Evolutionary conservation across 1,140 invertebrate genomes (phyloP).

Genomic region (Pentalonia nigronervosa): DNA sequence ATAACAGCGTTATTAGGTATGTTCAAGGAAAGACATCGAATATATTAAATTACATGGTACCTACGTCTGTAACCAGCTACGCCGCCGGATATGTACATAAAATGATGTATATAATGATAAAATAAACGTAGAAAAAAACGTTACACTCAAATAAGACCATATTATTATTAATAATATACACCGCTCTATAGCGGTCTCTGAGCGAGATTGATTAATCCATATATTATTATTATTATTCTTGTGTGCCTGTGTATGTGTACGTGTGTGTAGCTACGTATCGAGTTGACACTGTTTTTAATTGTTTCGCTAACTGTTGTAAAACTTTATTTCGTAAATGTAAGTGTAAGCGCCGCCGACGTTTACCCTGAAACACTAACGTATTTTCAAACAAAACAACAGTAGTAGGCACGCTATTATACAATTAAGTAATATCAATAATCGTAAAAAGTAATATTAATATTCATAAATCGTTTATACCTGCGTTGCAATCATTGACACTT

Average conservation of each 20-base stretch:
- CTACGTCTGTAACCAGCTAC: neutral
- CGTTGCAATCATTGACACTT: neutral
- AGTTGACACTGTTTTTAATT: neutral
- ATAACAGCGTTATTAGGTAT: neutral
- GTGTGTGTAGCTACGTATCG: neutral
- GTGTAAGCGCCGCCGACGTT: neutral
- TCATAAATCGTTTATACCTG: neutral
- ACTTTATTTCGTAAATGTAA: conserved; percentile 13
- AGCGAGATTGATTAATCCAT: neutral
- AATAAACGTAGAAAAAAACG: neutral
- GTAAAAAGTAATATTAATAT: neutral
- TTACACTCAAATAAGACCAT: neutral
- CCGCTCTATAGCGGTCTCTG: neutral
- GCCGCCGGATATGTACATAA: neutral
- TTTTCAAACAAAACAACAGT: neutral
- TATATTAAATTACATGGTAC: neutral
- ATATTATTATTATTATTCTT: neutral
- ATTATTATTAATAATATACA: neutral
- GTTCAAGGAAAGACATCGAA: neutral
- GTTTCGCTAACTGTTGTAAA: neutral
- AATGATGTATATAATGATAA: neutral
- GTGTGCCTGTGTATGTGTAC: neutral
- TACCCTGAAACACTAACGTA: neutral
- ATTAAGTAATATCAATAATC: neutral
- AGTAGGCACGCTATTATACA: neutral